Evolutionary conservation across 1,140 invertebrate species (phyloP), one percentile per base, ranked within the genome.

Genomic region (Popillia japonica): DNA sequence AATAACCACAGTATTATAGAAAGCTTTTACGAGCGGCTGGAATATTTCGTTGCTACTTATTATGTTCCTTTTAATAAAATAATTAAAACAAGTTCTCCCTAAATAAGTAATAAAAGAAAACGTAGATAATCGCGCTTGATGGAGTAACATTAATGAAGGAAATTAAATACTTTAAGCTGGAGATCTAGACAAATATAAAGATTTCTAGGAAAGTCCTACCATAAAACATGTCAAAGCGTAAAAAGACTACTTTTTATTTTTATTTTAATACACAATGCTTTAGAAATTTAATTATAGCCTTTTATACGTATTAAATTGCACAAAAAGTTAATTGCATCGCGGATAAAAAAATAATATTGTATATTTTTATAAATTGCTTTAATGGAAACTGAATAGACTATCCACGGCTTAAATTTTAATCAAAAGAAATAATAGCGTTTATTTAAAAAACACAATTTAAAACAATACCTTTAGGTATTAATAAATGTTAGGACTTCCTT

Each of bases 71-170:
- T 34, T 34, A 34, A n/a, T 55, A 55, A 55, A 55, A 55, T 55
- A n/a, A 55, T 55, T 55, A 55, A 55, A 55, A 55, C 6, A 55
- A 55, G 14, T 55, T 55, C 17, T 44, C 42, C 17, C 14, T 55
- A 3, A 17, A 55, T 55, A 55, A 55, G 17, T 55, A 55, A 55
- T 17, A 55, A 17, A 55, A 55, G 48, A 55, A 55, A 55, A 17
- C 17, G 17, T 17, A 14, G 48, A n/a, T 55, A 55, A 55, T 55
- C 48, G 17, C 17, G 48, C 14, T 55, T 55, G 48, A 55, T 55
- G 48, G n/a, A n/a, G 48, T 55, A 55, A 55, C 48, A 55, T 55
- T 55, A 55, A 55, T 55, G 48, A 55, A 55, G 48, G n/a, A 55
- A 55, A 55, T 55, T 55, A 55, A 55, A 17, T 55, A 55, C 48